These are phyloP conservation scores for Mantis religiosa DNA, from an alignment of 2,888 invertebrate genomes.

Conservation along the genomic window DNA sequence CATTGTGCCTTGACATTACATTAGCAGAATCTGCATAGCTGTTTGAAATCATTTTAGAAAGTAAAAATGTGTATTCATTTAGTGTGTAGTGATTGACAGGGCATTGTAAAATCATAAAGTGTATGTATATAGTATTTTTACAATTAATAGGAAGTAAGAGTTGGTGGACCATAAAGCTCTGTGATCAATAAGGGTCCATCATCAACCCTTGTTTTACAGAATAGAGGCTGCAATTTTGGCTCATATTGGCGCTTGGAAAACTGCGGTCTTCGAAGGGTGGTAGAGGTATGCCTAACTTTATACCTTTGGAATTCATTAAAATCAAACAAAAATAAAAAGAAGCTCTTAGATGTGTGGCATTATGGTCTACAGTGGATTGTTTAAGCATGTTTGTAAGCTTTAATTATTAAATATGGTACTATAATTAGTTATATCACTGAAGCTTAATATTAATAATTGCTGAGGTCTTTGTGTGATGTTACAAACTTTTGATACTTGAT, in stretches of 20 bases:
- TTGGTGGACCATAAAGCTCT: background rate
- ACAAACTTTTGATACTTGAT: too few species aligned
- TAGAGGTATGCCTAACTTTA: constrained; percentile 10
- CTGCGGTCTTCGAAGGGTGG: constrained; percentile 22
- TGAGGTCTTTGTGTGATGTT: too few species aligned
- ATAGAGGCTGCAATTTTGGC: constrained; percentile 16
- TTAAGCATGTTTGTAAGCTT: background rate
- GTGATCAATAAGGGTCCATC: background rate
- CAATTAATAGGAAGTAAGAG: background rate
- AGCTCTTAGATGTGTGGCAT: background rate
- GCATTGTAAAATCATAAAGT: background rate
- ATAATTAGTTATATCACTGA: too few species aligned
- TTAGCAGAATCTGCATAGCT: background rate
- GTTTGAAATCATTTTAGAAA: background rate
- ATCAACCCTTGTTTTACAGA: constrained; percentile 20
- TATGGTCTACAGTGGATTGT: background rate
- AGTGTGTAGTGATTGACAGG: background rate
- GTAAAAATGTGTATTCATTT: background rate
- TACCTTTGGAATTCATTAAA: background rate
- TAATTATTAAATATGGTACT: too few species aligned
- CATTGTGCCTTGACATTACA: background rate
- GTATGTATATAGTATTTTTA: background rate
- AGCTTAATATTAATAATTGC: too few species aligned
- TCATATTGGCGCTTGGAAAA: constrained; percentile 22
- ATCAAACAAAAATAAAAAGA: background rate